A percentile compares a stretch with the other conserved stretches of the same genome.
phyloP scores from a whole-genome alignment of 2,888 invertebrate genomes.

The Creontiades dilutus region DNA sequence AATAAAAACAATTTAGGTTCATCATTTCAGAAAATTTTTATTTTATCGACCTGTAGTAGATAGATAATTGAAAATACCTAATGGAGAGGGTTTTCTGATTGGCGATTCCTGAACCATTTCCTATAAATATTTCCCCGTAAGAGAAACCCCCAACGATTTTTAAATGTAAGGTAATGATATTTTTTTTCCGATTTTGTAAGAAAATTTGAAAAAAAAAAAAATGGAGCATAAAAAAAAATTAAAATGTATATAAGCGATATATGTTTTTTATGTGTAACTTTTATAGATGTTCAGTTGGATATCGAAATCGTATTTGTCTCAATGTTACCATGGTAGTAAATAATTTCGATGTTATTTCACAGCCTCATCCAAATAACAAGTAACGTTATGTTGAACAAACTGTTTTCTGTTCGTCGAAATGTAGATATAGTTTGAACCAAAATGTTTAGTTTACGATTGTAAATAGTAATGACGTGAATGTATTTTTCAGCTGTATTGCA shows the following conservation, averaged over 20 bases:
- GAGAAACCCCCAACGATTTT: not conserved
- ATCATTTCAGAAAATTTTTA: not conserved
- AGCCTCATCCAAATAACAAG: not conserved
- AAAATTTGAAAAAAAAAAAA: slow-evolving; percentile 5
- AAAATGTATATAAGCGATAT: slow-evolving; percentile 60
- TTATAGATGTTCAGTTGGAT: slow-evolving; percentile 64
- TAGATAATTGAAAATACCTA: not conserved
- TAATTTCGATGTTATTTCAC: slow-evolving; percentile 38
- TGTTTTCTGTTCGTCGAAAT: no score
- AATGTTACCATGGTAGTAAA: slow-evolving; percentile 55
- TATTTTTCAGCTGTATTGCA: slow-evolving; percentile 38
- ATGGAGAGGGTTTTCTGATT: not conserved
- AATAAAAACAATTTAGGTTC: not conserved
- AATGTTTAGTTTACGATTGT: slow-evolving; percentile 32
- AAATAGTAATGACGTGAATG: slow-evolving; percentile 36
- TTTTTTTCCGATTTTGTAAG: slow-evolving; percentile 26
- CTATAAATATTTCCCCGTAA: not conserved
- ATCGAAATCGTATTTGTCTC: slow-evolving; percentile 60
- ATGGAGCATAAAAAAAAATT: slow-evolving; percentile 23
- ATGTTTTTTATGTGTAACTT: slow-evolving; percentile 68
- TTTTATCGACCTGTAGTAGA: not conserved
- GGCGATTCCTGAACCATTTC: not conserved
- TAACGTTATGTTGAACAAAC: not conserved
- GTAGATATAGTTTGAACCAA: not conserved
- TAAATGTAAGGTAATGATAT: slow-evolving; percentile 43